Evolutionary conservation across 1,140 invertebrate species (phyloP).

Genomic region (Tetramorium parvispinum): DNA sequence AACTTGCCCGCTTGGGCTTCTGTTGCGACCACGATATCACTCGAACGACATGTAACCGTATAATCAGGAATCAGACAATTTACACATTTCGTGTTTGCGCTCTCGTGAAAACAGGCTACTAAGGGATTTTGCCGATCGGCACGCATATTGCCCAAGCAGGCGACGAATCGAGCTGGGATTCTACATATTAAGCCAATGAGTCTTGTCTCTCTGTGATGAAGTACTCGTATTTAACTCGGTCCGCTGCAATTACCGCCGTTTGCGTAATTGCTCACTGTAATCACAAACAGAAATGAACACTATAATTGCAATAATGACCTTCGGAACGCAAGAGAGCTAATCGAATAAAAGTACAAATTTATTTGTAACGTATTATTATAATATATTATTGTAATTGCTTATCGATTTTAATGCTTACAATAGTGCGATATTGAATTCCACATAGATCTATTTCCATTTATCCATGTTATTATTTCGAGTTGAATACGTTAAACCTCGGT

Average conservation of each 20-base stretch:
- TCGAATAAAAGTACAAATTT: neutral
- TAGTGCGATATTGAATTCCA: neutral
- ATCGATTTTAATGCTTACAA: neutral
- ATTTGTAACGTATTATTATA: neutral
- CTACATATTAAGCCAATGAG: neutral
- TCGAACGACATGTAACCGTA: neutral
- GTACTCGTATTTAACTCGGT: slow-evolving; percentile 13
- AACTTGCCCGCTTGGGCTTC: slow-evolving; percentile 57
- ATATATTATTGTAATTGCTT: neutral
- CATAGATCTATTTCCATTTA: neutral
- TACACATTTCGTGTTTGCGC: neutral
- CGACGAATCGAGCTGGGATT: slow-evolving; percentile 13
- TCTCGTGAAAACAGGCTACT: slow-evolving; percentile 33
- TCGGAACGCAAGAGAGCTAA: neutral
- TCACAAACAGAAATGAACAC: neutral
- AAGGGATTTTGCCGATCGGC: slow-evolving; percentile 5
- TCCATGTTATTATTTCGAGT: neutral
- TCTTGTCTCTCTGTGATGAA: neutral
- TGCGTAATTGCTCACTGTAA: neutral
- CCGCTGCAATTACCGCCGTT: neutral
- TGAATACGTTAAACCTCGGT: neutral
- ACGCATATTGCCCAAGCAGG: no score
- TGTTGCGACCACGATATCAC: slow-evolving; percentile 39
- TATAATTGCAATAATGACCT: neutral
- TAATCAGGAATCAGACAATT: slow-evolving; percentile 49